Conservation (phyloP, 2,888 invertebrate species). For the Aphidoletes aphidimyza region DNA sequence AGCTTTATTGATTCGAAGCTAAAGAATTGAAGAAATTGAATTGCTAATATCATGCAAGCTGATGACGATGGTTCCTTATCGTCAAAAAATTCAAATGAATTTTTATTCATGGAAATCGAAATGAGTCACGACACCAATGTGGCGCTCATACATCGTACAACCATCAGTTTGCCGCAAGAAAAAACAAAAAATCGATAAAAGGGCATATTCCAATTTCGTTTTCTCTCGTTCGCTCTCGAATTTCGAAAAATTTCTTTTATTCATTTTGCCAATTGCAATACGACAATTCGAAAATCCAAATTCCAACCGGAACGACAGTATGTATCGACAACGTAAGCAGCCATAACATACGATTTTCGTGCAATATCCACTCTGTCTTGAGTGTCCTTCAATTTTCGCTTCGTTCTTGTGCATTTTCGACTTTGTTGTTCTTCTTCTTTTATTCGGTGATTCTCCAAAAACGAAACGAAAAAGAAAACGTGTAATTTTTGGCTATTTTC, state of each 20-base stretch:
- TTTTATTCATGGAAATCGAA: background rate
- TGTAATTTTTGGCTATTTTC: conserved; percentile 1
- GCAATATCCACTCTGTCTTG: background rate
- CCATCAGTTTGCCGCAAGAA: too few relatives aligned
- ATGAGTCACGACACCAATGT: background rate
- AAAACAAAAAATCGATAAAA: conserved; percentile 28
- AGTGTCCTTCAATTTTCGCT: conserved; percentile 8
- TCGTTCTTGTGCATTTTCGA: background rate
- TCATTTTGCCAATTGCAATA: too few relatives aligned
- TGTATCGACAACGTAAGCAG: background rate
- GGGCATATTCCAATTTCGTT: conserved; percentile 5
- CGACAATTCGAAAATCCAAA: too few relatives aligned
- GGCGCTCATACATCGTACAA: too few relatives aligned
- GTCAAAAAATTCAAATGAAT: conserved; percentile 24
- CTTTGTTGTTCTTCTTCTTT: background rate
- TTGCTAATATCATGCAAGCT: conserved; percentile 13
- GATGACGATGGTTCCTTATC: conserved; percentile 9
- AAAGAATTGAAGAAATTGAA: too few relatives aligned
- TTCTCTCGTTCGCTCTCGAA: background rate
- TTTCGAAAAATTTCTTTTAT: too few relatives aligned
- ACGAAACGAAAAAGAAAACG: background rate
- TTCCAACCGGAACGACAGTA: background rate
- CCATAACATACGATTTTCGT: too few relatives aligned
- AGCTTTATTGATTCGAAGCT: too few relatives aligned
- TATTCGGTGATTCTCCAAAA: background rate